Evolutionary conservation across 2,113 vertebrate species (phyloP), one percentile per base, ranked within the genome.

Genomic region (Cyanoderma ruficeps): DNA sequence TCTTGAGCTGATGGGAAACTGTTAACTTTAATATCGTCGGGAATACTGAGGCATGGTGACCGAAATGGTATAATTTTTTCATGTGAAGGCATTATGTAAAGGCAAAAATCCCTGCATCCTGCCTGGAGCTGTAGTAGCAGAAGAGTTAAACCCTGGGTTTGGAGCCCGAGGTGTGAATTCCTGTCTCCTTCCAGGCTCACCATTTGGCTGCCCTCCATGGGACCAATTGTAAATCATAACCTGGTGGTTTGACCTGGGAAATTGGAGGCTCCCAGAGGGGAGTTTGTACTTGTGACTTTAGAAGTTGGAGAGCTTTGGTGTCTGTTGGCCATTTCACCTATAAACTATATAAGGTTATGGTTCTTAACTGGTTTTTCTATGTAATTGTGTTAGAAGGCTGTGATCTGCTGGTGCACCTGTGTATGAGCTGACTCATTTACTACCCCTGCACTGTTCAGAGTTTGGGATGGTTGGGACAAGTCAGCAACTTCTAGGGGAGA

Each of bases 81-180:
- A 44, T 8, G 18, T 49, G 37, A 49, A 68, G 44, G 12, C 35
- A 13, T 42, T 49, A 23, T 39, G 2, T 47, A 76, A 93, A 71
- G 77, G 24, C 33, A 65, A 9, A 83, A 83, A 70, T 52, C 47
- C 33, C 39, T 31, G 33, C 1, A 0, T 80, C 24, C 80, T 74
- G 42, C 27, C 42, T 78, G 68, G 64, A 77, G 50, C 15, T 81
- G 76, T 65, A 78, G 94, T 15, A 78, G 68, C 39, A 67, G 80
- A 89, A 80, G 92, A 86, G 91, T 93, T 94, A 95, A 90, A 83
- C 30, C 14, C 30, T 63, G 60, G 30, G 37, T 72, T 63, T 74
- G 72, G 76, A 95, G 42, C 56, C 31, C 0, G 60, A 92, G 94
- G 87, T 90, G 72, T 86, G 86, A 95, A 87, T 97, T 95, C 86